Evolutionary conservation across 2,113 vertebrate genomes (phyloP).

Genomic region (Probosciger aterrimus): DNA sequence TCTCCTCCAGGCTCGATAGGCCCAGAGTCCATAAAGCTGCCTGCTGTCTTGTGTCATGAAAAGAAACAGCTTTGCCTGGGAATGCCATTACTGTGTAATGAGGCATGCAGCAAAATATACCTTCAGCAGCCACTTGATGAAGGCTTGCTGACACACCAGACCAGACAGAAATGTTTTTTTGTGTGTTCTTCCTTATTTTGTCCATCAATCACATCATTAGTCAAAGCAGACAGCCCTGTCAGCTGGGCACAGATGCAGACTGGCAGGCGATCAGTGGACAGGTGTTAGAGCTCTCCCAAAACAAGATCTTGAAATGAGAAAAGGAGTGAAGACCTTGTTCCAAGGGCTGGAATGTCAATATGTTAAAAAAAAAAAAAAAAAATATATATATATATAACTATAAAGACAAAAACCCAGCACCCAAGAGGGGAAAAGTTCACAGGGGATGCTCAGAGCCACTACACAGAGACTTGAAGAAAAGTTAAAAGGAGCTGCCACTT

Average conservation of each 20-base stretch:
- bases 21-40: slow-evolving; percentile 85
- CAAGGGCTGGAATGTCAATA: slow-evolving; percentile 74
- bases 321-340: slow-evolving; percentile 77
- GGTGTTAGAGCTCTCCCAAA: slow-evolving; percentile 83
- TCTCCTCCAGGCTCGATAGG: slow-evolving; percentile 80
- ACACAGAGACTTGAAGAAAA: background rate
- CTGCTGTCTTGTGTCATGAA: slow-evolving; percentile 88
- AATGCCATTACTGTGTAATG: slow-evolving; percentile 93
- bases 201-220: slow-evolving; percentile 95
- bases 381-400: background rate
- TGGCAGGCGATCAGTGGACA: slow-evolving; percentile 84
- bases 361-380: background rate
- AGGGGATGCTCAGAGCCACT: slow-evolving; percentile 8
- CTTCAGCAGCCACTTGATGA: slow-evolving; percentile 90
- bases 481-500: slow-evolving; percentile 36
- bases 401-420: background rate
- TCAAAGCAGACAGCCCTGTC: slow-evolving; percentile 89
- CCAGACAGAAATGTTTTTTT: slow-evolving; percentile 86
- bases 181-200: slow-evolving; percentile 88
- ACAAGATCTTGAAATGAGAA: slow-evolving; percentile 76
- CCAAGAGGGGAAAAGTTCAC: slow-evolving; percentile 42
- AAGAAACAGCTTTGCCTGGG: slow-evolving; percentile 87
- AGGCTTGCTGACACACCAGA: slow-evolving; percentile 88
- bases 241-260: slow-evolving; percentile 80
- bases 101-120: slow-evolving; percentile 91